phyloP scores from a whole-genome alignment of 1,140 invertebrate genomes.

The Cyclina sinensis region DNA sequence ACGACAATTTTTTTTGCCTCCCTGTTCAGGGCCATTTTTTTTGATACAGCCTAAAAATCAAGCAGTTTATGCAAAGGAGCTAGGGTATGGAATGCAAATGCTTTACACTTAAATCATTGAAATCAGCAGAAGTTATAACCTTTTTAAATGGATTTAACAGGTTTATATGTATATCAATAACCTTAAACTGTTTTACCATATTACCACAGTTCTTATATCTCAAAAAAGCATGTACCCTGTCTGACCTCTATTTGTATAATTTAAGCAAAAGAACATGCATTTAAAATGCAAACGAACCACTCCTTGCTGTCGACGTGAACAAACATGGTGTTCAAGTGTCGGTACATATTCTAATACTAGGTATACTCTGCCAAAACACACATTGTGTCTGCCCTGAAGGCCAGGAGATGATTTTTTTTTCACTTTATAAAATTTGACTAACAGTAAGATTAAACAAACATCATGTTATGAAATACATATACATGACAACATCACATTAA shows the following conservation, averaged over 20 bases:
- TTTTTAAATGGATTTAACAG: neutral
- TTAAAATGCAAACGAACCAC: slow-evolving; percentile 27
- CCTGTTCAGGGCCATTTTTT: too few relatives aligned
- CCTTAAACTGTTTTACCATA: neutral
- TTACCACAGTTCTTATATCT: neutral
- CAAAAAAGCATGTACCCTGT: neutral
- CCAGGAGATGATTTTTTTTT: neutral
- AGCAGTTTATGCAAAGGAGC: neutral
- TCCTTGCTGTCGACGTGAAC: slow-evolving; percentile 3
- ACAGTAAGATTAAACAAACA: too few relatives aligned
- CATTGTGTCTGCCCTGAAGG: neutral
- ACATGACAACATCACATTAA: neutral
- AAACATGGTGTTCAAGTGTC: slow-evolving; percentile 3
- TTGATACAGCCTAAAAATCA: too few relatives aligned
- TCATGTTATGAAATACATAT: too few relatives aligned
- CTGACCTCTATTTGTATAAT: slow-evolving; percentile 23
- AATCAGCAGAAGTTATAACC: slow-evolving; percentile 14
- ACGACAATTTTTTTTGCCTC: too few relatives aligned
- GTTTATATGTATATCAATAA: neutral
- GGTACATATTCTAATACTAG: slow-evolving; percentile 7
- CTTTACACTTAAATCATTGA: neutral
- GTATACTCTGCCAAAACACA: slow-evolving; percentile 16
- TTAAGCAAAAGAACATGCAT: neutral
- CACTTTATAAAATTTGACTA: neutral
- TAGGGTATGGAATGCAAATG: neutral